Percentiles rank a stretch among this genome's conserved stretches.
phyloP scores from a whole-genome alignment of 1,140 invertebrate species.

The Euwallacea similis region DNA sequence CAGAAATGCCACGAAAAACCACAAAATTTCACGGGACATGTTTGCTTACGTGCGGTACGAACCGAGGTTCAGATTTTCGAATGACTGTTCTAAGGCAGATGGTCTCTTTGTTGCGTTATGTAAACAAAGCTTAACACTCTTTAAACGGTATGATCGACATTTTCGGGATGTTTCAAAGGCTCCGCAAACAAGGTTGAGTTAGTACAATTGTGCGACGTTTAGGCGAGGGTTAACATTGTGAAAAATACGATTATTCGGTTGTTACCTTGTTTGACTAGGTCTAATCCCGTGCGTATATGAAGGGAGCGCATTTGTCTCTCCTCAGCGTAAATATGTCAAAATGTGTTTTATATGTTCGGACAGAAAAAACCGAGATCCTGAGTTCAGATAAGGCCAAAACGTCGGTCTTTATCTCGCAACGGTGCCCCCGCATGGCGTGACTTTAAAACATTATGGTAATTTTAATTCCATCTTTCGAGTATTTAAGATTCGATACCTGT shows the following conservation, averaged over 20 bases:
- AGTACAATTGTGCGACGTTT: slow-evolving; percentile 21
- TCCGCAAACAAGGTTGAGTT: slow-evolving; percentile 24
- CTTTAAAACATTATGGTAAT: slow-evolving; percentile 32
- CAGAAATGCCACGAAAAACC: neutral
- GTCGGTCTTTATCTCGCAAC: neutral
- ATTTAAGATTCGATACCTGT: slow-evolving; percentile 28
- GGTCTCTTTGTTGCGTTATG: slow-evolving; percentile 26
- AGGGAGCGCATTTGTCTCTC: neutral
- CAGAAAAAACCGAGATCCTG: neutral
- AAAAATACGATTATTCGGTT: slow-evolving; percentile 30
- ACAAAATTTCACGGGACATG: slow-evolving; percentile 18
- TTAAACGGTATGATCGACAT: slow-evolving; percentile 23
- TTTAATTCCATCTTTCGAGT: slow-evolving; percentile 25
- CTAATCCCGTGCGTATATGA: slow-evolving; percentile 12
- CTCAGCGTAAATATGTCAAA: neutral
- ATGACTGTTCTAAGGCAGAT: slow-evolving; percentile 13
- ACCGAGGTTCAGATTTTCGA: slow-evolving; percentile 18
- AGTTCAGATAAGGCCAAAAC: no score
- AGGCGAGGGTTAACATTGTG: slow-evolving; percentile 24
- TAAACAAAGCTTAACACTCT: slow-evolving; percentile 28
- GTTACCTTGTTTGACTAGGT: slow-evolving; percentile 28
- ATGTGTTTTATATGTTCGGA: neutral
- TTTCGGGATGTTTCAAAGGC: slow-evolving; percentile 28
- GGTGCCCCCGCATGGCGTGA: slow-evolving; percentile 27
- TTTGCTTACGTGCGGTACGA: slow-evolving; percentile 28